phyloP scores from a whole-genome alignment of 2,113 vertebrate genomes.

The Cynoglossus semilaevis region DNA sequence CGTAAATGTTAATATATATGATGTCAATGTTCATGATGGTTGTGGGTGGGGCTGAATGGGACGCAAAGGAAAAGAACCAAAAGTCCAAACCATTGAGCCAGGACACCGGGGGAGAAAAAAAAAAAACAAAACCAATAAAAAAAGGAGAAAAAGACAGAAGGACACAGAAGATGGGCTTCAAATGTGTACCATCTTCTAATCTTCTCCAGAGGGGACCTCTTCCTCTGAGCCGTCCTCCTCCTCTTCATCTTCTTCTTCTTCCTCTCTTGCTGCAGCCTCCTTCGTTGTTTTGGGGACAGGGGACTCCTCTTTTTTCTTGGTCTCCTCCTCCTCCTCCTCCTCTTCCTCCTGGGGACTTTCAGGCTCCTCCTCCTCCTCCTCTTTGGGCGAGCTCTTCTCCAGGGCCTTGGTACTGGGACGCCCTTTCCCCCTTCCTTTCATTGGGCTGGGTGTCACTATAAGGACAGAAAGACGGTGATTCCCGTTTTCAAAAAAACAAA shows the following conservation, averaged over 20 bases:
- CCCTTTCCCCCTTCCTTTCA: constrained; percentile 98
- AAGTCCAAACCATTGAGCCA: constrained; percentile 76
- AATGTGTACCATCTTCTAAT: constrained; percentile 78
- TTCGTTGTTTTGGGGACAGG: constrained; percentile 86
- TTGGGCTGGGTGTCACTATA: constrained; percentile 93
- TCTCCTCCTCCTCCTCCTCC: constrained; percentile 81
- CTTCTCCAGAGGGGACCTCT: constrained; percentile 94
- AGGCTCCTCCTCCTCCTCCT: constrained; percentile 82
- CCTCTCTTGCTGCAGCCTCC: constrained; percentile 74
- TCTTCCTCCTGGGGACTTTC: constrained; percentile 82
- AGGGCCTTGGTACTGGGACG: constrained; percentile 89
- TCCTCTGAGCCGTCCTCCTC: constrained; percentile 95
- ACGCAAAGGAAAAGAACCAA: constrained; percentile 47
- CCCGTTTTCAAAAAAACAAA: too few species aligned
- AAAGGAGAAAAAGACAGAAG: constrained; percentile 41
- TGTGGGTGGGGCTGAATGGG: not conserved
- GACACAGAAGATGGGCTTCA: constrained; percentile 47
- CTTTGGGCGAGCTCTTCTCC: constrained; percentile 95
- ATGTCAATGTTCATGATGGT: constrained; percentile 23
- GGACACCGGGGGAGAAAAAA: constrained; percentile 62
- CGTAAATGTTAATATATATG: constrained; percentile 8
- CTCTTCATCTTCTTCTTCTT: constrained; percentile 80
- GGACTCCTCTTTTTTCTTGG: constrained; percentile 86
- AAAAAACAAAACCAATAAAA: constrained; percentile 20
- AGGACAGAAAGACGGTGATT: too few species aligned